Evolutionary conservation across 2,888 invertebrate genomes (phyloP).

Genomic region (Dromius quadrimaculatus): DNA sequence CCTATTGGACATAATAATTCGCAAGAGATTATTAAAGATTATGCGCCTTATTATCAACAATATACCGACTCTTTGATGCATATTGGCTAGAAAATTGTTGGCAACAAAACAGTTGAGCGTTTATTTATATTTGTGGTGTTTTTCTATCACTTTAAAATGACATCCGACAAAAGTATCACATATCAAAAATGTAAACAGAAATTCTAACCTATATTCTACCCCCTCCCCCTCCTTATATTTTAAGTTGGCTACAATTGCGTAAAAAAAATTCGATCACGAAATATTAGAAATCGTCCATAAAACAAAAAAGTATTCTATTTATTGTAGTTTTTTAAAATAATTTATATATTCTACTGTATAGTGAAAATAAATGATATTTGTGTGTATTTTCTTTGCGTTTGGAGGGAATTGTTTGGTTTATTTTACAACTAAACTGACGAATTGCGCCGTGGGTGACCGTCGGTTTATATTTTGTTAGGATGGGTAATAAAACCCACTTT

Average conservation of each 20-base stretch:
- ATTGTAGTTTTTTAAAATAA: conserved; percentile 42
- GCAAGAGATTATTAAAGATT: conserved; percentile 44
- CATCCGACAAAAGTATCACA: conserved; percentile 49
- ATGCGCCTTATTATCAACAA: conserved; percentile 45
- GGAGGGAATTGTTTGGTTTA: conserved; percentile 29
- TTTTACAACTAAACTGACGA: conserved; percentile 36
- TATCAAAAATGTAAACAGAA: conserved; percentile 40
- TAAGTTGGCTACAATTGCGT: no score
- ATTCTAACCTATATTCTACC: no score
- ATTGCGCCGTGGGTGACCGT: conserved; percentile 51
- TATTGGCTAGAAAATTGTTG: conserved; percentile 37
- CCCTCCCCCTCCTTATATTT: no score
- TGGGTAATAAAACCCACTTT: conserved; percentile 43
- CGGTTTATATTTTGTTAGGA: conserved; percentile 52
- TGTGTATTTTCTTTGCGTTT: conserved; percentile 50
- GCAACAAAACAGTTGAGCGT: conserved; percentile 6
- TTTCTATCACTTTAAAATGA: conserved; percentile 43
- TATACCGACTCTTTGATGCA: conserved; percentile 50
- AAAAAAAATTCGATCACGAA: no score
- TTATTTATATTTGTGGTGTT: conserved; percentile 36
- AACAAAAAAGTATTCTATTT: conserved; percentile 28
- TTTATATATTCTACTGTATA: conserved; percentile 36
- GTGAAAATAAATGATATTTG: conserved; percentile 38
- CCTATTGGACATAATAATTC: background rate
- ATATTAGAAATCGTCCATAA: background rate